A percentile compares a stretch with the other conserved stretches of the same genome.
These are phyloP conservation scores for Acanthococcus lagerstroemiae DNA, from an alignment of 2,888 invertebrate species.

Conservation along the genomic window DNA sequence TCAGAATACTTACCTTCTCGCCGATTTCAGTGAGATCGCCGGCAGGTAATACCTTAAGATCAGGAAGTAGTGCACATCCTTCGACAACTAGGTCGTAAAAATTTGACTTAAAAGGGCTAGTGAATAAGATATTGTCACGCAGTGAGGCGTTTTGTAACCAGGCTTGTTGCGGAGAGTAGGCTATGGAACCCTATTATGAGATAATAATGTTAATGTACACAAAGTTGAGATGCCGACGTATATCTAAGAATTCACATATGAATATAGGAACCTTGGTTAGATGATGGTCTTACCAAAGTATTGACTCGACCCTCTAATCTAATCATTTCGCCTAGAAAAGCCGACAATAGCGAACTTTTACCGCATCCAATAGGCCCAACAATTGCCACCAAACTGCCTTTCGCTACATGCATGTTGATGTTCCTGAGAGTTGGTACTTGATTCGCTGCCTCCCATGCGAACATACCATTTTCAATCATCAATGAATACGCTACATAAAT, in stretches of 20 bases:
- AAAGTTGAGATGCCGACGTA: no score
- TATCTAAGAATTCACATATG: no score
- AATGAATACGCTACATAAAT: slow-evolving; percentile 36
- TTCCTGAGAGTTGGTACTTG: slow-evolving; percentile 57
- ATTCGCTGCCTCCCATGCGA: slow-evolving; percentile 34
- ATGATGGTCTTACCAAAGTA: slow-evolving; percentile 49
- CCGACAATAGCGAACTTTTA: slow-evolving; percentile 79
- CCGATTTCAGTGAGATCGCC: slow-evolving; percentile 97
- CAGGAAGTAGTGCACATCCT: slow-evolving; percentile 81
- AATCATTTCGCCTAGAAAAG: slow-evolving; percentile 83
- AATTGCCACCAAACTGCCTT: slow-evolving; percentile 64
- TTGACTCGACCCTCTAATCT: slow-evolving; percentile 72
- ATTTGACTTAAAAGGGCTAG: slow-evolving; percentile 57
- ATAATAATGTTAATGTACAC: no score
- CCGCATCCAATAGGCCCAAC: slow-evolving; percentile 83
- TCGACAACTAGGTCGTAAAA: slow-evolving; percentile 72
- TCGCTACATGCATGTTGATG: slow-evolving; percentile 59
- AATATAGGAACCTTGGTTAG: no score
- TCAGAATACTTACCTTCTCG: no score
- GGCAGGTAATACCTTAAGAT: slow-evolving; percentile 84
- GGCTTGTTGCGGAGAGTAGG: slow-evolving; percentile 89
- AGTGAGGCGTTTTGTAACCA: slow-evolving; percentile 97
- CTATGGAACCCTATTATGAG: slow-evolving; percentile 47
- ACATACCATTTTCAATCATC: slow-evolving; percentile 36
- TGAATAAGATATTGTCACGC: slow-evolving; percentile 86